phyloP scores from a whole-genome alignment of 2,888 invertebrate genomes.

The Gastracanthus pulcherrimus region DNA sequence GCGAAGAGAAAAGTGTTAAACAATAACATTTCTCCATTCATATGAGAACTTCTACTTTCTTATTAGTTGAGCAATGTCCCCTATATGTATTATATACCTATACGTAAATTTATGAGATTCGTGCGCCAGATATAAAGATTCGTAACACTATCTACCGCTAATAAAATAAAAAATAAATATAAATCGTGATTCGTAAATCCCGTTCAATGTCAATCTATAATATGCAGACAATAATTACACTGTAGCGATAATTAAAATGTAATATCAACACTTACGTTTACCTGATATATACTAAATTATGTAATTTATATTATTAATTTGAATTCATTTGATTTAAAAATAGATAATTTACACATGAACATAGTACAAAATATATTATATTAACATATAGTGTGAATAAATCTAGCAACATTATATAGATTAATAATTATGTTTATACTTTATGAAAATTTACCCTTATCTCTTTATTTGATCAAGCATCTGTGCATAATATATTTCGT shows the following conservation, averaged over 20 bases:
- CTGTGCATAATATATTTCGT: conserved; percentile 13
- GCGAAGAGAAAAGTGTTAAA: background rate
- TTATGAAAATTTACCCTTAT: conserved; percentile 1
- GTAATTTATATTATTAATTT: background rate
- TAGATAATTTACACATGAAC: background rate
- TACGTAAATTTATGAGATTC: conserved; percentile 20
- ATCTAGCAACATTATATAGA: too few species aligned
- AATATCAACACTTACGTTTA: background rate
- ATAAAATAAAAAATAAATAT: too few species aligned
- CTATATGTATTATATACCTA: conserved; percentile 4
- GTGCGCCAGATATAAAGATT: conserved; percentile 16
- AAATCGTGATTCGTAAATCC: too few species aligned
- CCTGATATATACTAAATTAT: too few species aligned
- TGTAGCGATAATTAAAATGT: background rate
- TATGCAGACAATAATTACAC: too few species aligned
- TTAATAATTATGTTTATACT: background rate
- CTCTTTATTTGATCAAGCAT: conserved; percentile 15
- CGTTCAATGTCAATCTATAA: too few species aligned
- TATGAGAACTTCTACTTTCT: conserved; percentile 10
- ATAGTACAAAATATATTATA: background rate
- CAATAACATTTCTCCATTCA: conserved; percentile 28
- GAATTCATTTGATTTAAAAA: too few species aligned
- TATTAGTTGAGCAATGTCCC: background rate
- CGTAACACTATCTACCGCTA: too few species aligned
- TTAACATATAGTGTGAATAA: too few species aligned